phyloP scores from a whole-genome alignment of 1,140 invertebrate species.

The Aphaenogaster floridana region DNA sequence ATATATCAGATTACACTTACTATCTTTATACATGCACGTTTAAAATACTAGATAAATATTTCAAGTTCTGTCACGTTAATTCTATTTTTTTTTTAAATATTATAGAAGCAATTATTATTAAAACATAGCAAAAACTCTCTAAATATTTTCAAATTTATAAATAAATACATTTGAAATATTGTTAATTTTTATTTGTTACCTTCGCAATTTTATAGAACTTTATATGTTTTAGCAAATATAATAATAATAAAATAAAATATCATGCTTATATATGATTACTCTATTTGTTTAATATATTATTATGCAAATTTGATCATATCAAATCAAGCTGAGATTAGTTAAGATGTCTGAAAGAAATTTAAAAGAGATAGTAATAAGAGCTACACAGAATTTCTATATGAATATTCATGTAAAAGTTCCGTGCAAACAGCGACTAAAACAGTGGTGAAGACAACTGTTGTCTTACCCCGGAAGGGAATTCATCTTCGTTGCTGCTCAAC shows the following conservation, averaged over 20 bases:
- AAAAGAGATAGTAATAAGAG: neutral
- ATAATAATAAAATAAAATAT: conserved; percentile 12
- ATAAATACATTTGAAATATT: neutral
- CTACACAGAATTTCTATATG: neutral
- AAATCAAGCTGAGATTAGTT: conserved; percentile 42
- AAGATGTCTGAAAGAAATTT: conserved; percentile 1
- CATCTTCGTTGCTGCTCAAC: conserved; percentile 81
- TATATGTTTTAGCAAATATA: neutral
- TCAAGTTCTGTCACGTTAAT: neutral
- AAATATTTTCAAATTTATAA: neutral
- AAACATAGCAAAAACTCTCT: neutral
- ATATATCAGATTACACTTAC: neutral
- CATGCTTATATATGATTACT: neutral
- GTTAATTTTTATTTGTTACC: neutral
- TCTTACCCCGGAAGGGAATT: conserved; percentile 83
- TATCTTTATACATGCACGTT: neutral
- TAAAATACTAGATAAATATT: neutral
- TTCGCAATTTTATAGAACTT: neutral
- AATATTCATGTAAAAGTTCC: conserved; percentile 38
- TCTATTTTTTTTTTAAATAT: conserved; percentile 2
- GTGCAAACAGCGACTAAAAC: conserved; percentile 42
- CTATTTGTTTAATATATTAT: neutral
- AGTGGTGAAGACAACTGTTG: conserved; percentile 51
- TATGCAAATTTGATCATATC: neutral
- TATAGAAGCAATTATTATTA: neutral